Base-by-base conservation (phyloP, 2,797 vertebrate species). In the Choloepus didactylus region DNA sequence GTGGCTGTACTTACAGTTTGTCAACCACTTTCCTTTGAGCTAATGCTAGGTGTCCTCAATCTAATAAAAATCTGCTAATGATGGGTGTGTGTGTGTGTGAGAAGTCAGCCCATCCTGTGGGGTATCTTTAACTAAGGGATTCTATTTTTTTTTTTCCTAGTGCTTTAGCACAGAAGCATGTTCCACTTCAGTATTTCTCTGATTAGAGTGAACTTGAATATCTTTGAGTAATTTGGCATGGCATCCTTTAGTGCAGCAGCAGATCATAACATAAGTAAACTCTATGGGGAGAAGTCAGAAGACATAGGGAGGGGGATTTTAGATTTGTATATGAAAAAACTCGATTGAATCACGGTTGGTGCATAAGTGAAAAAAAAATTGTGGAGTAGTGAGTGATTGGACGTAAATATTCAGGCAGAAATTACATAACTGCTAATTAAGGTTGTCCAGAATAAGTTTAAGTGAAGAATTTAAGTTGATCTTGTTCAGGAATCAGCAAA, bases 11-110 rank as follows among this genome's bases (percentile, higher is more conserved):
- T 88, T 94, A 44, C 64, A 60, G 35, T 29, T 59, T 89, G 14
- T 90, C 56, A 70, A 89, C 46, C 51, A 82, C 59, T 62, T 82
- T 87, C 59, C 31, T 95, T 23, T 79, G 73, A 87, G 44, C 75
- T 84, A 95, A 60, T 41, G 10, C n/a, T 59, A 73, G 38, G 27
- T 62, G 29, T 77, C 62, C 38, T 81, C 46, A 35, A 51, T 59
- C 35, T 89, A 97, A 97, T 97, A 96, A 97, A 97, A 80, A 88
- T 82, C 54, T 89, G 27, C 41, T 89, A 44, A 0, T 84, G 38
- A n/a, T 93, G 31, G 4, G 67, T 15, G 14, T 35, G 6, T 86
- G 29, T 87, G n/a, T 70, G 25, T 56, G 51, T 92, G 21, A 14
- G 51, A 67, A 60, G 41, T 54, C 16, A 2, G 8, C 72, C 59